Base-by-base conservation (phyloP, 2,888 invertebrate genomes). In the Tipula unca region DNA sequence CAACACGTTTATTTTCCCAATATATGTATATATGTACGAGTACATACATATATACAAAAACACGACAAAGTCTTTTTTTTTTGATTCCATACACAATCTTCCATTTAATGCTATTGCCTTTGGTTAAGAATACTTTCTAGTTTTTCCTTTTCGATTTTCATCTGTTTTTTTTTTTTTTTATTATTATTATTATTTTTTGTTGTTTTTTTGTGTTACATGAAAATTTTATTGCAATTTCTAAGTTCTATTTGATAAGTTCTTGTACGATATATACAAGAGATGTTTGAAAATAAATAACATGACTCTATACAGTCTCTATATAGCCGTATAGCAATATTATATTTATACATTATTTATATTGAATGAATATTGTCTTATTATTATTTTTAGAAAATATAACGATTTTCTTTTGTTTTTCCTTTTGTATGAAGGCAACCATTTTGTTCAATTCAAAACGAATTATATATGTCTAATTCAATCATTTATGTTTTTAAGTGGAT, bases 151-250 rank as follows among this genome's bases (percentile, higher is more conserved):
- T 69, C 69, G 69, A 69, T 69, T 69, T 69, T 69, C 25, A 69
- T 69, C 69, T 69, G 69, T 69, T 69, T 25, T 69, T 17, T 69
- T 25, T 69, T 69, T 69, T 32, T 32, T 32, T n/a, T n/a, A n/a
- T n/a, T n/a, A n/a, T n/a, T n/a, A n/a, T n/a, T 32, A 32, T 5
- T 32, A 3, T 32, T 3, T 32, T 32, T 32, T 32, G 32, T 32
- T 32, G 4, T 32, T 32, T 32, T 4, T 10, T 25, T 69, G 25
- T 69, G 25, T 69, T 69, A 69, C 69, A 69, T 69, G 69, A 69
- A 69, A 69, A 69, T 69, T 69, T 69, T 69, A 69, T 69, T 69
- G 69, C 69, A 69, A 69, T 69, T 69, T 69, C 69, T 69, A 69
- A 69, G 69, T 69, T 69, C 69, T 69, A 25, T 69, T 69, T 69